These are phyloP conservation scores for Notamacropus eugenii DNA, from an alignment of 2,797 vertebrate species.

Conservation along the genomic window DNA sequence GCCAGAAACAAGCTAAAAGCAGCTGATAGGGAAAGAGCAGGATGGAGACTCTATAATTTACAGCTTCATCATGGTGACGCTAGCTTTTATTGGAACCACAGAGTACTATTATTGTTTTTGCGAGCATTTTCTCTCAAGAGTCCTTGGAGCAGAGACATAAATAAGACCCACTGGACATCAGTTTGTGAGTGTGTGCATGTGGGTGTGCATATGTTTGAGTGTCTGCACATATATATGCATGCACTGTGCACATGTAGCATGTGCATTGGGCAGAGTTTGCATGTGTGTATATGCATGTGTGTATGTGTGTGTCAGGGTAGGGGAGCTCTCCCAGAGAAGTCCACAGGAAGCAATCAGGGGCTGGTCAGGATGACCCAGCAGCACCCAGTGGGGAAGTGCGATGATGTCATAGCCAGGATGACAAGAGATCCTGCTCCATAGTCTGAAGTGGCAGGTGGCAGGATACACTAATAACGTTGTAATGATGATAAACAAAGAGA, in stretches of 20 bases:
- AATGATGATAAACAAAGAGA: not conserved
- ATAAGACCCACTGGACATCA: not conserved
- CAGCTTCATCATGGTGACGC: not conserved
- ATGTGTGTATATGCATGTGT: no score
- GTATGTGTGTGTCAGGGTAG: not conserved
- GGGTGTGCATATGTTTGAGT: no score
- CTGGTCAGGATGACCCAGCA: not conserved
- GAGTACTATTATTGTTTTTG: not conserved
- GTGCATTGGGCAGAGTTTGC: no score
- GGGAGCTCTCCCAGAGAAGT: not conserved
- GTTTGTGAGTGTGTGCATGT: no score
- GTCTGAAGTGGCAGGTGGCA: not conserved
- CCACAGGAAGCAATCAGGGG: not conserved
- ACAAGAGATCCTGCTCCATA: not conserved
- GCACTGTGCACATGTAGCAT: no score
- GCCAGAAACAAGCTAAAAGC: not conserved
- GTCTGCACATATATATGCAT: not conserved
- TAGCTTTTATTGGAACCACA: not conserved
- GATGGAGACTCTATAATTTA: not conserved
- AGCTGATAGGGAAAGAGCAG: not conserved
- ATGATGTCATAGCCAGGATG: not conserved
- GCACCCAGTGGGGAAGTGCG: not conserved
- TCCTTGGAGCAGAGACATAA: not conserved
- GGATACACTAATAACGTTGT: not conserved
- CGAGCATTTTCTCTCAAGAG: not conserved